These are phyloP conservation scores for Mizuhopecten yessoensis DNA, from an alignment of 1,140 invertebrate species.

Conservation along the genomic window DNA sequence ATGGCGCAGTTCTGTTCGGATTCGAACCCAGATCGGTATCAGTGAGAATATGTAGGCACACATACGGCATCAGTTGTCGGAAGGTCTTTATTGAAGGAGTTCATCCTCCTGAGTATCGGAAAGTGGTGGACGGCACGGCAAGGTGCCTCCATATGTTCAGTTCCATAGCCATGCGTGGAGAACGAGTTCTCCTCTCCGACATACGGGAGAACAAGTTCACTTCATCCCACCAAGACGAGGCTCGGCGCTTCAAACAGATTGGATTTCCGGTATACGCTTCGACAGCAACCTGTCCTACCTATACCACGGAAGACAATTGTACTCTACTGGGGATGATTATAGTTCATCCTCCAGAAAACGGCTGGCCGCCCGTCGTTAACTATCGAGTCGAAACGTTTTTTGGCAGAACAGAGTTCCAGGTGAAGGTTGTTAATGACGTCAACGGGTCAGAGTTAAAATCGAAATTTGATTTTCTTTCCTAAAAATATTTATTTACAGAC, in stretches of 20 bases:
- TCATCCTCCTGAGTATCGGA: not conserved
- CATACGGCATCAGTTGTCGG: conserved; percentile 17
- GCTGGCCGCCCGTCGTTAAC: not conserved
- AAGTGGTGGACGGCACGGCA: not conserved
- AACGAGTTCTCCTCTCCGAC: not conserved
- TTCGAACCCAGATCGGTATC: conserved; percentile 23
- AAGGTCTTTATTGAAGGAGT: not conserved
- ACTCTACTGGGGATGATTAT: not conserved
- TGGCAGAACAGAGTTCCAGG: not conserved
- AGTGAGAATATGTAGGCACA: conserved; percentile 46
- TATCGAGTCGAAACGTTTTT: not conserved
- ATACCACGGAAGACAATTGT: not conserved
- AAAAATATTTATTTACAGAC: too few relatives aligned
- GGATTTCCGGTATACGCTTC: not conserved
- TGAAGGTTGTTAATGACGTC: not conserved
- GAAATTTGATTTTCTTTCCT: not conserved
- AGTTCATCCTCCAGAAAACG: not conserved
- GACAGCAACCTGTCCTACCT: not conserved
- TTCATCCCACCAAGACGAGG: not conserved
- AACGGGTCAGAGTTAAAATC: not conserved
- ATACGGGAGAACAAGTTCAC: not conserved
- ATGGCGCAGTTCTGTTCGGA: conserved; percentile 47
- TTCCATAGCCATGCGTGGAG: not conserved
- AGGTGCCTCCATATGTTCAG: not conserved
- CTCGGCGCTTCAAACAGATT: not conserved